A percentile compares a stretch with the other conserved stretches of the same genome.
These are phyloP conservation scores for Oncorhynchus masou DNA, from an alignment of 2,113 vertebrate species.

Conservation along the genomic window DNA sequence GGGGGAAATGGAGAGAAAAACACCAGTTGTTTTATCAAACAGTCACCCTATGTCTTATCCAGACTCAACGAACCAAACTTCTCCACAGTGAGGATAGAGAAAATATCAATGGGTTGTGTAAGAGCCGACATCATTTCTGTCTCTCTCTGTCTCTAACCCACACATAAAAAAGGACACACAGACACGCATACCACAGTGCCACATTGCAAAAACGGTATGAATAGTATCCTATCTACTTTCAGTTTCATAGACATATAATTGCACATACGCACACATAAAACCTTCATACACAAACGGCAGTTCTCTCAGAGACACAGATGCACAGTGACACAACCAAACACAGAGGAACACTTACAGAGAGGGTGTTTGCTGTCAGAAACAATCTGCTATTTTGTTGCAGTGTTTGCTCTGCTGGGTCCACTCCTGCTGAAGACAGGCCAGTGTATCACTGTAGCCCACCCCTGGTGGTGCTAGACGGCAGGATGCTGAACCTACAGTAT, in stretches of 20 bases:
- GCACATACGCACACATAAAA: no score
- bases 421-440: not conserved
- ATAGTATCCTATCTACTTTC: no score
- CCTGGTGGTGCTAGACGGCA: no score
- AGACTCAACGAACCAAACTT: not conserved
- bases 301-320: slow-evolving; percentile 2
- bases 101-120: no score
- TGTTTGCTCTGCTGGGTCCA: not conserved
- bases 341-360: slow-evolving; percentile 24
- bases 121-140: no score
- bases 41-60: not conserved
- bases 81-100: not conserved
- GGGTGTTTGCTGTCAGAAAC: not conserved
- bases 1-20: not conserved
- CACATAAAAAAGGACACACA: no score
- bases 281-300: no score
- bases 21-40: not conserved
- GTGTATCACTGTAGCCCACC: not conserved
- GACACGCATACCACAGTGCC: no score
- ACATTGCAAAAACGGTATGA: no score
- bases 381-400: not conserved
- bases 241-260: no score
- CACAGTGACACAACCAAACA: not conserved
- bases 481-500: not conserved
- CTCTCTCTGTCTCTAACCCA: no score